Conservation (phyloP, 2,797 vertebrate species). For the Psittacula echo region DNA sequence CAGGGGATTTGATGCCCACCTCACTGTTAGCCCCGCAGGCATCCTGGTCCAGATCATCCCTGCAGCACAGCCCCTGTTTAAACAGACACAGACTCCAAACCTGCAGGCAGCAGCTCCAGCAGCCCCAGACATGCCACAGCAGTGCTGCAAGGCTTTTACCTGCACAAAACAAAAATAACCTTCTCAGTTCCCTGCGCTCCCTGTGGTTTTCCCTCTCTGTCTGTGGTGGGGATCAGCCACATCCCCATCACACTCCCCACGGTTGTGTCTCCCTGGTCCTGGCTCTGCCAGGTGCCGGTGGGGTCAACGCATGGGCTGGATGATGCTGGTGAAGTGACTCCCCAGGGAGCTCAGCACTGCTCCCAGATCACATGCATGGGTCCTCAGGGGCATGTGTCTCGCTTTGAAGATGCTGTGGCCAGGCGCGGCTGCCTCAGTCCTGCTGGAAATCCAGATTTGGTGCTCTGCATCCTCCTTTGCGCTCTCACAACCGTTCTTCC, state of each 20-base stretch:
- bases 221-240: accelerated
- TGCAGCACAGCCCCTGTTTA: accelerated
- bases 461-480: not conserved
- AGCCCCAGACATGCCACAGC: not conserved
- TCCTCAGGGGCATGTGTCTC: not conserved
- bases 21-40: accelerated
- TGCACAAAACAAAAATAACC: not conserved
- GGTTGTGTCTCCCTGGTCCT: accelerated
- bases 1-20: not conserved
- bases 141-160: not conserved
- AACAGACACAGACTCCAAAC: not conserved
- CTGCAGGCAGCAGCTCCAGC: not conserved
- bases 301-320: accelerated
- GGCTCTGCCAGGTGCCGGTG: not conserved
- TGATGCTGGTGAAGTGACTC: not conserved
- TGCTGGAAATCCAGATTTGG: not conserved
- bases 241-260: accelerated
- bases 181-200: accelerated
- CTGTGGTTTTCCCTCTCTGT: not conserved
- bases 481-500: constrained; percentile 17
- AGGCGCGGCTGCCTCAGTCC: not conserved
- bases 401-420: not conserved
- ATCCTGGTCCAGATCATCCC: not conserved
- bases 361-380: accelerated
- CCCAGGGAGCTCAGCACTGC: accelerated